A percentile compares a stretch with the other conserved stretches of the same genome.
Conservation (phyloP, 2,888 invertebrate species). For the Caenorhabditis macrosperma region DNA sequence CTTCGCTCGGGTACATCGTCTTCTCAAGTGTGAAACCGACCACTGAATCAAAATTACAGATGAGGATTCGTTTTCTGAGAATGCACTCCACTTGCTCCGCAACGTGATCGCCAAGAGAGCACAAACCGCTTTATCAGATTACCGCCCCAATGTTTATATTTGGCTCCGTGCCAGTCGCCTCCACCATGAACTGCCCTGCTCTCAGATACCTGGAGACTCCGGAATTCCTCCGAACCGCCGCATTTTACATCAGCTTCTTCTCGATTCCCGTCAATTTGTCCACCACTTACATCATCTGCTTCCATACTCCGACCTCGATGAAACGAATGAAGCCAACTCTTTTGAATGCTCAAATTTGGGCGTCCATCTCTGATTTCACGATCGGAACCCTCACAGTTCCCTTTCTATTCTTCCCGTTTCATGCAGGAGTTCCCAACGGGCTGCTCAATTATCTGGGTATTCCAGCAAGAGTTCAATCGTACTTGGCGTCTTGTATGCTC, state of each 20-base stretch:
- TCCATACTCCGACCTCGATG: slow-evolving; percentile 7
- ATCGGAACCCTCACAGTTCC: background rate
- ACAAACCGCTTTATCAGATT: too few relatives aligned
- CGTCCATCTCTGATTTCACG: background rate
- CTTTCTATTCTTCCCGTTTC: background rate
- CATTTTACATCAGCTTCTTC: background rate
- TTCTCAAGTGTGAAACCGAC: too few relatives aligned
- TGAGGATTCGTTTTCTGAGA: too few relatives aligned
- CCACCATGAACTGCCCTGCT: background rate
- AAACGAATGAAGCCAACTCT: background rate
- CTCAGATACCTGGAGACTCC: background rate
- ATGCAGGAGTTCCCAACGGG: background rate
- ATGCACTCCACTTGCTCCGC: too few relatives aligned
- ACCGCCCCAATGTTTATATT: too few relatives aligned
- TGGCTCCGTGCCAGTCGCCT: too few relatives aligned
- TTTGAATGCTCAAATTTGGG: slow-evolving; percentile 22
- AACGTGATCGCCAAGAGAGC: too few relatives aligned
- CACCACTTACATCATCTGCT: slow-evolving; percentile 1
- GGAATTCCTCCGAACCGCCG: background rate
- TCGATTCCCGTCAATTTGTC: slow-evolving; percentile 2
- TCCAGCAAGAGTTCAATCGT: background rate
- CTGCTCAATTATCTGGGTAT: background rate
- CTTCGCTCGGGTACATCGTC: too few relatives aligned
- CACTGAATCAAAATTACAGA: too few relatives aligned
- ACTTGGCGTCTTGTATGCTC: background rate